Evolutionary conservation across 2,888 invertebrate species (phyloP).

Genomic region (Phengaris alcon): DNA sequence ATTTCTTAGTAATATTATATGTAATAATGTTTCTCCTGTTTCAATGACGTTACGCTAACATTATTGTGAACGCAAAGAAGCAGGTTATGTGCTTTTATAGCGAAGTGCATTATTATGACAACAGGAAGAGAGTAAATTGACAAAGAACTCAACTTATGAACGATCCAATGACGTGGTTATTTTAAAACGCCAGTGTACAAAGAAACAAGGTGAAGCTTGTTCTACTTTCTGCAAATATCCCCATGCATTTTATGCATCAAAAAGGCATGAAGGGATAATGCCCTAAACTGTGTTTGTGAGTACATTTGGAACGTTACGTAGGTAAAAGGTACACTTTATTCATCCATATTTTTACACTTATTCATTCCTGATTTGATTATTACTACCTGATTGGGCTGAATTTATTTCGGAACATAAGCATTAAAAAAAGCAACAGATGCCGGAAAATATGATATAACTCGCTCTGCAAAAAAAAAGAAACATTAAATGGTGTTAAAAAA

Average conservation of each 20-base stretch:
- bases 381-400: no score
- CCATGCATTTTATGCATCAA: not conserved
- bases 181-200: slow-evolving; percentile 8
- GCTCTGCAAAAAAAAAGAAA: no score
- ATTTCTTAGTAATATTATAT: not conserved
- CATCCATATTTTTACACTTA: no score
- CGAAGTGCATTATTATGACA: slow-evolving; percentile 42
- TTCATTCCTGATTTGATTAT: no score
- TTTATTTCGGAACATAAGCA: no score
- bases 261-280: not conserved
- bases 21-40: not conserved
- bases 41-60: slow-evolving; percentile 45
- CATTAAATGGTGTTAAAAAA: no score
- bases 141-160: slow-evolving; percentile 46
- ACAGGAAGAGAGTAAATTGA: slow-evolving; percentile 51
- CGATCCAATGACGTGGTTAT: slow-evolving; percentile 31
- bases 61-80: slow-evolving; percentile 46
- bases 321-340: no score
- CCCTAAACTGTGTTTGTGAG: not conserved
- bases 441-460: no score
- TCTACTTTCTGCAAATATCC: not conserved
- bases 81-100: slow-evolving; percentile 40
- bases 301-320: not conserved
- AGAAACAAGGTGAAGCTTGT: slow-evolving; percentile 1
- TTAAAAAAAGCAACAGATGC: no score